Evolutionary conservation across 2,888 invertebrate genomes (phyloP), one percentile per base, ranked within the genome.

Genomic region (Dryadula phaetusa): DNA sequence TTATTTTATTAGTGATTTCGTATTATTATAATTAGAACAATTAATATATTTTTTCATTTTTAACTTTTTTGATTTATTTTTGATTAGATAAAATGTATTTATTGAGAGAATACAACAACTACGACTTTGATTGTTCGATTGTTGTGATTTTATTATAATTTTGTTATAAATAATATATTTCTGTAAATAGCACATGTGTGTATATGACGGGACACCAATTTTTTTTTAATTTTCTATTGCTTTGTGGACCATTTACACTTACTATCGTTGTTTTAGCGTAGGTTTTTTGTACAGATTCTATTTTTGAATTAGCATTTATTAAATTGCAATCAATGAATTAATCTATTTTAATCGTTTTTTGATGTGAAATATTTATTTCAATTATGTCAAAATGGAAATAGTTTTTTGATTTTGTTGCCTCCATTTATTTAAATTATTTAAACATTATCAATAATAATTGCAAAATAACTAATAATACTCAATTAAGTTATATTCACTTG

Each of bases 401-500:
- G 7, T 54, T 18, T 54, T 14, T 20, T 3, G 12, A 1, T 20
- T 20, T 6, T 20, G 2, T 37, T 14, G 0, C 18, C 0, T 54
- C n/a, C n/a, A n/a, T n/a, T n/a, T n/a, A n/a, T n/a, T n/a, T n/a
- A n/a, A n/a, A n/a, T n/a, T n/a, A n/a, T n/a, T n/a, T n/a, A n/a
- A n/a, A n/a, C n/a, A n/a, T n/a, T n/a, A n/a, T n/a, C n/a, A n/a
- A n/a, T n/a, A n/a, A n/a, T 56, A 22, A 40, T 12, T 0, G 8
- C 40, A 40, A 40, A 40, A 40, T 53, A 66, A 46, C 49, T 22
- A 37, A 64, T 20, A 69, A 69, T 66, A 69, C 69, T 69, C 69
- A 69, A 46, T 32, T 63, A 46, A 58, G 22, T 46, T 63, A 16
- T 60, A 54, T 46, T 66, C 58, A 66, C 62, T 62, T 52, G 12